Evolutionary conservation across 1,140 invertebrate genomes (phyloP), one percentile per base, ranked within the genome.

Genomic region (Lepidurus packardi): DNA sequence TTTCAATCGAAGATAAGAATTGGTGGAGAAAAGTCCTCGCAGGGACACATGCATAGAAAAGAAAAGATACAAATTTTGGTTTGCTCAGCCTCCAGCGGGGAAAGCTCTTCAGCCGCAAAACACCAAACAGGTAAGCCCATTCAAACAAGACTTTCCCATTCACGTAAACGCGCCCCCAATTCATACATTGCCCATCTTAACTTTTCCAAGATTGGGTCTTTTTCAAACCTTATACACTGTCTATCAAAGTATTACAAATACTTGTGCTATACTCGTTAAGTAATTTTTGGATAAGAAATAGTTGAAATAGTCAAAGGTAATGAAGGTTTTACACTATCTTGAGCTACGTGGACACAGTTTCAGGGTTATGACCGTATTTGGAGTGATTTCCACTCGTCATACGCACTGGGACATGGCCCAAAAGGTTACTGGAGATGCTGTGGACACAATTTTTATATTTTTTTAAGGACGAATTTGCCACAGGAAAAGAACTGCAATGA

Each of bases 61-160:
- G 25, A 34, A 34, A 34, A 34, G 34, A 34, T 34, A 2, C 3
- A 4, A 34, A 34, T 34, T 34, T 34, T 75, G n/a, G 41, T 13
- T 44, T 42, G 74, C 75, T 16, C 47, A 42, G 43, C 75, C 75
- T 77, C 75, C 75, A 77, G 75, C 75, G 75, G 75, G 42, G 75
- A 77, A 77, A 77, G 75, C 75, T 77, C 34, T 45, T 47, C 41
- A 45, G 47, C 43, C 41, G 47, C 34, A 41, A 16, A 13, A 11
- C 74, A 41, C 74, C 74, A 7, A 13, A 41, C 74, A 41, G 13
- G 24, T 24, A 42, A 42, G 34, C 24, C n/a, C 74, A 42, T 75
- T 21, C 74, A 75, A 75, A 75, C 16, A 24, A 16, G 8, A 41
- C 24, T 21, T 75, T 24, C 16, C 74, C 74, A 75, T 75, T 43